These are phyloP conservation scores for Diplolepis rosae DNA, from an alignment of 2,888 invertebrate genomes.

Conservation along the genomic window DNA sequence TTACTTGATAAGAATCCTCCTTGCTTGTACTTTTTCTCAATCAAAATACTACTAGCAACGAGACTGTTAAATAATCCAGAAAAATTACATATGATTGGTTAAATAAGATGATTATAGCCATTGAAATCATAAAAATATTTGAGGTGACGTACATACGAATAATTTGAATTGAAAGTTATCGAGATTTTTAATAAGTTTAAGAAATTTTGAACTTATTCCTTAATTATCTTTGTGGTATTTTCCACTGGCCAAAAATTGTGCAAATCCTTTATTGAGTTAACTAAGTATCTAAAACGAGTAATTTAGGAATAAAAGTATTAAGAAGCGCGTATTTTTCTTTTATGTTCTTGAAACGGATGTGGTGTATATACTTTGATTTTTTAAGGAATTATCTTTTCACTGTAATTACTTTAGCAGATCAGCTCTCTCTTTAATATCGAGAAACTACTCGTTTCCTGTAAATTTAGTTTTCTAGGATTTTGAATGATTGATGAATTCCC, in stretches of 20 bases:
- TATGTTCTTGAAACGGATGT: conserved; percentile 16
- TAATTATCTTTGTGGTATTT: not conserved
- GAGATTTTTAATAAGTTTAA: not conserved
- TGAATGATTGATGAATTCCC: not conserved
- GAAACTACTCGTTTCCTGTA: not conserved
- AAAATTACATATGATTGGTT: not conserved
- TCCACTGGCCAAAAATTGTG: not conserved
- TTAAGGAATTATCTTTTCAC: not conserved
- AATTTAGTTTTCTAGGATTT: not conserved
- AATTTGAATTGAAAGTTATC: not conserved
- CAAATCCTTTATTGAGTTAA: not conserved
- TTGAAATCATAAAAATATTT: not conserved
- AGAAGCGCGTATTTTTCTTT: not conserved
- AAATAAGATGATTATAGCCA: not conserved
- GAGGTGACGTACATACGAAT: too few species aligned
- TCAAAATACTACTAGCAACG: not conserved
- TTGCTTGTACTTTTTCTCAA: not conserved
- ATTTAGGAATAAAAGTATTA: conserved; percentile 6
- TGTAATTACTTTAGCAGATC: not conserved
- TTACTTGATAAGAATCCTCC: not conserved
- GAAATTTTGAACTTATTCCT: not conserved
- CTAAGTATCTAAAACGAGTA: not conserved
- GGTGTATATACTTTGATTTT: conserved; percentile 8
- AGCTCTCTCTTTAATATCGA: conserved; percentile 6
- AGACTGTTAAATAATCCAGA: not conserved